A percentile compares a stretch with the other conserved stretches of the same genome.
These are phyloP conservation scores for Todiramphus saurophagus DNA, from an alignment of 2,113 vertebrate species.

Conservation along the genomic window DNA sequence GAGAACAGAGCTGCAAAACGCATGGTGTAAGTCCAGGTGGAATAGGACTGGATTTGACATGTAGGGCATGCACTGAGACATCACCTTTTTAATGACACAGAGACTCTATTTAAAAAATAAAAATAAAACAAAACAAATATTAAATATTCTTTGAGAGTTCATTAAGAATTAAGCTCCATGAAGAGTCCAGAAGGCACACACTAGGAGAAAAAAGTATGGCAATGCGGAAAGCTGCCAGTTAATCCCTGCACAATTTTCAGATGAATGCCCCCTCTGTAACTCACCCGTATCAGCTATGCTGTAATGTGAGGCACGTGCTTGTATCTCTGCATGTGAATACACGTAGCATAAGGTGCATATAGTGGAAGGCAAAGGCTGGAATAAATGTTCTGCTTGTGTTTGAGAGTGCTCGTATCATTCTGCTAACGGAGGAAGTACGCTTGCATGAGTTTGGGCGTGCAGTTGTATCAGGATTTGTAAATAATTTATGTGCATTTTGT, in stretches of 20 bases:
- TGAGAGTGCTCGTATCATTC: neutral
- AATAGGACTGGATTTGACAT: neutral
- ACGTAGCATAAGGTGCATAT: neutral
- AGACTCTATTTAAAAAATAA: neutral
- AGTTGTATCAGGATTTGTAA: neutral
- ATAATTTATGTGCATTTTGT: neutral
- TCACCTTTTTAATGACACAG: neutral
- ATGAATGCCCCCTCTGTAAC: neutral
- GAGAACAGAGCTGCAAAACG: neutral
- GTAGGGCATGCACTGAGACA: accelerated
- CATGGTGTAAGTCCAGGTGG: neutral
- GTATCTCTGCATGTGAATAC: too few relatives aligned
- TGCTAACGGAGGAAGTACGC: neutral
- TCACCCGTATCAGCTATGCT: neutral
- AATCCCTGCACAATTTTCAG: neutral
- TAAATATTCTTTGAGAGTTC: too few relatives aligned
- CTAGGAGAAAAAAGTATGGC: neutral
- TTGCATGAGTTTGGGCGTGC: neutral
- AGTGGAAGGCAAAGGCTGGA: neutral
- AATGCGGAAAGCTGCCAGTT: neutral
- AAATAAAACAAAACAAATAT: too few relatives aligned
- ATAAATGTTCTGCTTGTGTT: neutral
- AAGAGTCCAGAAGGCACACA: accelerated
- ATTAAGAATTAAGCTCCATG: neutral
- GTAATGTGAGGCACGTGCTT: accelerated